Evolutionary conservation across 2,113 vertebrate genomes (phyloP).

Genomic region (Gracilinanus agilis): DNA sequence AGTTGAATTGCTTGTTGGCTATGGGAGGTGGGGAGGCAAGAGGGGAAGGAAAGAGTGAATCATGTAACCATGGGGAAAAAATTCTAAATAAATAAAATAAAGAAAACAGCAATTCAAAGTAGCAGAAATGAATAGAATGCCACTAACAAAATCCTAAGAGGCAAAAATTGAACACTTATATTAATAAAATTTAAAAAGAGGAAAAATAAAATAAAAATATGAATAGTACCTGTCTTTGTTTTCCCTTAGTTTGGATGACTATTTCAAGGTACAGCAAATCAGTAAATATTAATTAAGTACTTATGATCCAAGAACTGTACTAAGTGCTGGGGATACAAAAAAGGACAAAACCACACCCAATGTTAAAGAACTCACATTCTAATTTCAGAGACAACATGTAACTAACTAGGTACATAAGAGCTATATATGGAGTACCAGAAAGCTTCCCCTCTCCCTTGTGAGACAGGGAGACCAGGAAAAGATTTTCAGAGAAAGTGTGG

Average conservation of each 20-base stretch:
- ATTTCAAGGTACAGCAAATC: conserved; percentile 13
- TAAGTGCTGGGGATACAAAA: not conserved
- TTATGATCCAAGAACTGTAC: not conserved
- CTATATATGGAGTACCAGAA: not conserved
- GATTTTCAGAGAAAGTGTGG: not conserved
- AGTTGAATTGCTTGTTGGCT: too few relatives aligned
- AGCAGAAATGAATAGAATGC: too few relatives aligned
- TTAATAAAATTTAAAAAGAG: too few relatives aligned
- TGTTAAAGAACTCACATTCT: not conserved
- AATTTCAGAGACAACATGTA: not conserved
- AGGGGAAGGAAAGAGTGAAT: too few relatives aligned
- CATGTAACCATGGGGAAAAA: too few relatives aligned
- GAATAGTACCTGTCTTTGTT: conserved; percentile 1
- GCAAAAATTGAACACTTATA: too few relatives aligned
- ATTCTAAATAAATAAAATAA: too few relatives aligned
- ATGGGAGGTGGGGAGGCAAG: too few relatives aligned
- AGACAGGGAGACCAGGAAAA: not conserved
- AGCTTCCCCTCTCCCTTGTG: not conserved
- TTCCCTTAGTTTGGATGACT: conserved; percentile 1
- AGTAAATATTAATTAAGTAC: not conserved
- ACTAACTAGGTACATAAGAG: not conserved
- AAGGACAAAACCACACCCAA: not conserved
- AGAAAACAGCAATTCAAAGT: too few relatives aligned
- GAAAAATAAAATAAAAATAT: too few relatives aligned
- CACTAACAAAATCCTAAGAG: too few relatives aligned